phyloP scores from a whole-genome alignment of 2,797 vertebrate genomes.

The Lacerta bilineata region DNA sequence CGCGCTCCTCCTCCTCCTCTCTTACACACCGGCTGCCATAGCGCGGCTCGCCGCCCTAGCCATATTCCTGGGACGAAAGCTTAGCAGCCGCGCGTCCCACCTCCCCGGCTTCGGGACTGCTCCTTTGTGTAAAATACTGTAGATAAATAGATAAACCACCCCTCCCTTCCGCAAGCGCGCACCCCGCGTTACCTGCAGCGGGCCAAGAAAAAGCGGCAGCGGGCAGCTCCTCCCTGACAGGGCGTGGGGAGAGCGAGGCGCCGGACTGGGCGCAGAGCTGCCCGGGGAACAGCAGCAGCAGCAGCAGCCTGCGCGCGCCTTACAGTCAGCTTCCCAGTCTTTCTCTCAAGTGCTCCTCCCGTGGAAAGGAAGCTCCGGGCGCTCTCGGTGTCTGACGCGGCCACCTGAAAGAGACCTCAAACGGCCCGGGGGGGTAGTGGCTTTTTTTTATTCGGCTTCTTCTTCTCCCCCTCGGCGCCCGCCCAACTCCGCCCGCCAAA shows the following conservation, averaged over 20 bases:
- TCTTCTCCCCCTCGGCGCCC: background rate
- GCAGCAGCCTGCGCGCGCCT: background rate
- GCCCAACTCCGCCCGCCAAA: constrained; percentile 15
- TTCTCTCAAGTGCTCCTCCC: background rate
- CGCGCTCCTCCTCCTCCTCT: background rate
- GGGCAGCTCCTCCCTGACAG: background rate
- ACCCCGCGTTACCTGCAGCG: background rate
- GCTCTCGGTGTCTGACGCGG: too few relatives aligned
- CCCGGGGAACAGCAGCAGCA: too few relatives aligned
- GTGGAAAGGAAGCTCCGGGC: background rate
- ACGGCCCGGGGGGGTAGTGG: too few relatives aligned
- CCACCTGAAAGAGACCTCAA: too few relatives aligned
- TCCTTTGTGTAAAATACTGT: constrained; percentile 16
- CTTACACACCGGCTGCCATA: constrained; percentile 2
- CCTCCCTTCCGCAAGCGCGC: background rate
- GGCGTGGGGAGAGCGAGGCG: background rate
- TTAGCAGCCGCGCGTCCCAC: background rate
- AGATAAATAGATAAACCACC: background rate
- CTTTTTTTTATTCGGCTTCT: background rate
- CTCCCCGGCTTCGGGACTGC: background rate
- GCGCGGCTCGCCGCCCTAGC: constrained; percentile 18
- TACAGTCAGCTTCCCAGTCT: background rate
- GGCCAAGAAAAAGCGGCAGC: too few relatives aligned
- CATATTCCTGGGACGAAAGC: background rate
- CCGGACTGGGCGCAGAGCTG: background rate